phyloP scores from a whole-genome alignment of 2,797 vertebrate genomes.

The Chelon auratus region DNA sequence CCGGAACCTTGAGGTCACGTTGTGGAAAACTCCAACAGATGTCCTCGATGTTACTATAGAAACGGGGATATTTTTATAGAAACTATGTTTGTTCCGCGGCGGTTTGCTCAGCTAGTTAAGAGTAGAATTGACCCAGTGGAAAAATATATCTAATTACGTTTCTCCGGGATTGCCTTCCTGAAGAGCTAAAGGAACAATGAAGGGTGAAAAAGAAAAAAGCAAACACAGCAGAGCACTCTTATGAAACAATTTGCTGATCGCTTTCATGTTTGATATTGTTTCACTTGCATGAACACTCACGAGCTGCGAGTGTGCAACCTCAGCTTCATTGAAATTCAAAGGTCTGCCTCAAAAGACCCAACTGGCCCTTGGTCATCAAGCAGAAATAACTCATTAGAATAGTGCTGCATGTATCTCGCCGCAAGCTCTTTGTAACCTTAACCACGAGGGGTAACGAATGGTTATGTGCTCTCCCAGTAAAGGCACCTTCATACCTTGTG shows the following conservation, averaged over 20 bases:
- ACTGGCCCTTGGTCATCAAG: constrained; percentile 61
- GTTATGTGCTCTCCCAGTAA: constrained; percentile 21
- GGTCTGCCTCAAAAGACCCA: constrained; percentile 60
- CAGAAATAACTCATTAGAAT: constrained; percentile 79
- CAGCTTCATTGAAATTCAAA: constrained; percentile 78
- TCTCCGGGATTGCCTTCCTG: constrained; percentile 10
- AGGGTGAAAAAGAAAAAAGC: not conserved
- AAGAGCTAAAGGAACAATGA: constrained; percentile 15
- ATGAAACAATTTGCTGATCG: constrained; percentile 17
- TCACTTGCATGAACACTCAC: constrained; percentile 26
- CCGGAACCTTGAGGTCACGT: constrained; percentile 40
- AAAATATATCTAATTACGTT: constrained; percentile 17
- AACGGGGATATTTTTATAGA: constrained; percentile 49
- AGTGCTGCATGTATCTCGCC: constrained; percentile 55
- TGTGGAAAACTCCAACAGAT: constrained; percentile 32
- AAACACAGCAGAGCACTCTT: not conserved
- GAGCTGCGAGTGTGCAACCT: constrained; percentile 29
- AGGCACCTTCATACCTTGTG: constrained; percentile 49
- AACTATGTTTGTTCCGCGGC: constrained; percentile 29
- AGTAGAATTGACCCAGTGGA: constrained; percentile 16
- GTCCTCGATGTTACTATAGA: constrained; percentile 64
- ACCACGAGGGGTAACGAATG: constrained; percentile 29
- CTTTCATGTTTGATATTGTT: constrained; percentile 33
- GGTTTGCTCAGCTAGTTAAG: constrained; percentile 25
- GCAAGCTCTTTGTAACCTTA: constrained; percentile 70